Conservation (phyloP, 2,113 vertebrate species). For the Dasyurus viverrinus region DNA sequence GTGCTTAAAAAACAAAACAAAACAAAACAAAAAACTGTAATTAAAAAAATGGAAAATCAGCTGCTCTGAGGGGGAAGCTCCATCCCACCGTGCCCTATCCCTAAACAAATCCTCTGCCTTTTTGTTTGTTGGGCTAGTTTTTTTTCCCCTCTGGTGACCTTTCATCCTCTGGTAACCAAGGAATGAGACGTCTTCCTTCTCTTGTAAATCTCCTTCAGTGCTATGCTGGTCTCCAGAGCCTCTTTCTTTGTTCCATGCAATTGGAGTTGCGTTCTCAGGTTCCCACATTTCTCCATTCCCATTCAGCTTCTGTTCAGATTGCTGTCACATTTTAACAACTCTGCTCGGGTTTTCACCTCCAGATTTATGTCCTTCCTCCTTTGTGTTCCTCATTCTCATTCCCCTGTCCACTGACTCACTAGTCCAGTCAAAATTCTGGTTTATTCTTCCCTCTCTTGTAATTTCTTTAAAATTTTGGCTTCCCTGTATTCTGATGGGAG, state of each 20-base stretch:
- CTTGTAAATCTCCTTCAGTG: background rate
- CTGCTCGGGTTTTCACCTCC: background rate
- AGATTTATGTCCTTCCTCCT: background rate
- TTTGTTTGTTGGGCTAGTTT: background rate
- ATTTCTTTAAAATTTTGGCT: background rate
- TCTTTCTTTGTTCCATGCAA: background rate
- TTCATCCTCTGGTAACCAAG: constrained; percentile 1
- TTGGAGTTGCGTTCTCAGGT: background rate
- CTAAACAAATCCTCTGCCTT: background rate
- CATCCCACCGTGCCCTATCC: background rate
- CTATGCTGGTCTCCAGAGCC: background rate
- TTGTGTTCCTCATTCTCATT: background rate
- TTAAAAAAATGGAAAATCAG: background rate
- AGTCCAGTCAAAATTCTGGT: background rate
- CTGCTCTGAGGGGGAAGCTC: background rate
- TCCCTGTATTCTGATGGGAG: too few relatives aligned
- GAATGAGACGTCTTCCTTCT: background rate
- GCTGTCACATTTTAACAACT: background rate
- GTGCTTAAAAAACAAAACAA: background rate
- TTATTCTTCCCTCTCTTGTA: background rate
- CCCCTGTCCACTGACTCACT: background rate
- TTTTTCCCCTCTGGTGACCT: background rate
- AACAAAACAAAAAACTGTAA: background rate
- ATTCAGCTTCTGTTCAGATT: background rate
- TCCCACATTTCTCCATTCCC: background rate